Base-by-base conservation (phyloP, 2,888 invertebrate species). In the Diachrysia chrysitis region DNA sequence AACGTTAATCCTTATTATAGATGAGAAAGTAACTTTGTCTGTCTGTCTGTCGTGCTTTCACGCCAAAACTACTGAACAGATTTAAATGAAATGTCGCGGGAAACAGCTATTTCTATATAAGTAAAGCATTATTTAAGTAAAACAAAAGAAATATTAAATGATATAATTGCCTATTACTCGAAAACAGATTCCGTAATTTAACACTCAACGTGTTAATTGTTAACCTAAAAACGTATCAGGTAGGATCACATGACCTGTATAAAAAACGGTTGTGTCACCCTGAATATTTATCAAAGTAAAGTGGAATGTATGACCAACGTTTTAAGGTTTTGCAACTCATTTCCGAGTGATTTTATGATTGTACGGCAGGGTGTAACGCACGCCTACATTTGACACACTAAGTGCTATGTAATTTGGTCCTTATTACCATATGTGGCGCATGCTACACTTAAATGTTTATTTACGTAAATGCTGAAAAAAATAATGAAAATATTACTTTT, bases 241-340 rank as follows among this genome's bases (percentile, higher is more conserved):
- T 53, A 12, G 55, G 63, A 80, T 80, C 74, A 78, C 69, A 78
- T 78, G 71, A 70, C 78, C 78, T 59, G 29, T 55, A 78, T 62
- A 2, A n/a, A 55, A 78, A 75, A 69, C 6, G 25, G 55, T 46
- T 59, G 51, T 63, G 75, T 75, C 78, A 75, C 66, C 58, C 16
- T 57, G 58, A 72, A 60, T 51, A 48, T 16, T 29, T 51, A 51
- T 67, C 75, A 76, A 75, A 82, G 77, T 76, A 76, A 85, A 86
- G 86, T 85, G 80, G 78, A 81, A 78, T 81, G 82, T 85, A 83
- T 85, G 86, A 81, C 84, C 83, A 79, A 83, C 87, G 85, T 85
- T 84, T 78, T 83, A 80, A 81, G 73, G 78, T 83, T 86, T 85
- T 80, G 84, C 82, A 83, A 86, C 84, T 89, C 88, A 89, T 90